These are phyloP conservation scores for Stenchaetothrips biformis DNA, from an alignment of 2,888 invertebrate species.

Conservation along the genomic window DNA sequence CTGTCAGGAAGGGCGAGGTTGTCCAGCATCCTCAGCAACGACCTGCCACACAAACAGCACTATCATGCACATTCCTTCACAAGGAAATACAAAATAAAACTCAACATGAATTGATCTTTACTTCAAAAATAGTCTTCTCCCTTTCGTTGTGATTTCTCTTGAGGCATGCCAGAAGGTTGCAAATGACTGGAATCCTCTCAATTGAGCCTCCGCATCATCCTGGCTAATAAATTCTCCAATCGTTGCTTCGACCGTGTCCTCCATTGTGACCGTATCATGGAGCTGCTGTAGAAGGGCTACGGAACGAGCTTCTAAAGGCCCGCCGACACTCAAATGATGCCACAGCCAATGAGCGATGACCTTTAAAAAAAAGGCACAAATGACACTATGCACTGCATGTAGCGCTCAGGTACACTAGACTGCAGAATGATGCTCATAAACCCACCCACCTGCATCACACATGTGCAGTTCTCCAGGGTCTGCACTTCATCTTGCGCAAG, in stretches of 20 bases:
- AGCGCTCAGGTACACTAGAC: too few species aligned
- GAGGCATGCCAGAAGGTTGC: background rate
- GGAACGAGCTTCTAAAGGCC: conserved; percentile 56
- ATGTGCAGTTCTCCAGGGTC: background rate
- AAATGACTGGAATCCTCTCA: conserved; percentile 3
- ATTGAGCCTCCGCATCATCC: background rate
- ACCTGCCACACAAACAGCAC: conserved; percentile 47
- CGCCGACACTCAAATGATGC: conserved; percentile 59
- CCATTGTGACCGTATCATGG: conserved; percentile 61
- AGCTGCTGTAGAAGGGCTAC: conserved; percentile 71
- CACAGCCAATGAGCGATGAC: conserved; percentile 64
- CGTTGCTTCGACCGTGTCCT: conserved; percentile 61
- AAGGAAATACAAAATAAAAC: background rate
- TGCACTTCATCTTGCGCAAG: background rate
- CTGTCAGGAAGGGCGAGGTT: conserved; percentile 57
- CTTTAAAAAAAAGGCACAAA: conserved; percentile 43
- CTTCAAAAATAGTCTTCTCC: background rate
- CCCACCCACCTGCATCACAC: conserved; percentile 2
- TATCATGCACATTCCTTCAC: too few species aligned
- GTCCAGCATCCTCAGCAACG: conserved; percentile 67
- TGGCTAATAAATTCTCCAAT: conserved; percentile 31
- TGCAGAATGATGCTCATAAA: too few species aligned
- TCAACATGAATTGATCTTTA: background rate
- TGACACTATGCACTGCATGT: too few species aligned
- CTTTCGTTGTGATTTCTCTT: background rate